These are phyloP conservation scores for Aphelocoma californica DNA, from an alignment of 2,797 vertebrate genomes.

Conservation along the genomic window DNA sequence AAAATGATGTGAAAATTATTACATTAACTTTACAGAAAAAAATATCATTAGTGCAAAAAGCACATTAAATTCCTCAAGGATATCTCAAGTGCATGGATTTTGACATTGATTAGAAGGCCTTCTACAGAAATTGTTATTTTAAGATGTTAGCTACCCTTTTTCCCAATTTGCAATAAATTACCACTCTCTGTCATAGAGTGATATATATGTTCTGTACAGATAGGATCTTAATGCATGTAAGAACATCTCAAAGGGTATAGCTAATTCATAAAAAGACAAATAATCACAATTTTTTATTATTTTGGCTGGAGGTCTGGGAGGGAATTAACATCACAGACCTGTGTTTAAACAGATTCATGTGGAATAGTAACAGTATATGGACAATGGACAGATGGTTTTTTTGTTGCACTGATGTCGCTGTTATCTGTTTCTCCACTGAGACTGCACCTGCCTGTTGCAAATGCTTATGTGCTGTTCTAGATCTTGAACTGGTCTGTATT, in stretches of 20 bases:
- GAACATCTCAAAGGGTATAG: neutral
- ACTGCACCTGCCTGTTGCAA: neutral
- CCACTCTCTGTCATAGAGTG: neutral
- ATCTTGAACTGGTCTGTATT: neutral
- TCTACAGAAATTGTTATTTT: slow-evolving; percentile 13
- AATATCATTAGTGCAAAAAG: slow-evolving; percentile 16
- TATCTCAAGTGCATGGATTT: slow-evolving; percentile 2
- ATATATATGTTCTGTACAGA: neutral
- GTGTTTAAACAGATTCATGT: neutral
- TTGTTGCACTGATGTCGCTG: neutral
- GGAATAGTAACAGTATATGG: neutral
- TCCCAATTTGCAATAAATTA: neutral
- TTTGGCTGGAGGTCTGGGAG: neutral
- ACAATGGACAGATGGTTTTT: neutral
- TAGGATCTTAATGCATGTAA: neutral
- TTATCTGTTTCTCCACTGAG: neutral
- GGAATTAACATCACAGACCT: neutral
- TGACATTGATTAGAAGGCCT: slow-evolving; percentile 1
- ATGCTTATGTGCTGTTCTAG: neutral
- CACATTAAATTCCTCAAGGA: slow-evolving; percentile 32
- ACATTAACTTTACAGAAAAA: slow-evolving; percentile 21
- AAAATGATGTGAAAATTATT: slow-evolving; percentile 30
- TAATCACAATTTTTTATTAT: neutral
- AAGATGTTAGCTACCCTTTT: neutral
- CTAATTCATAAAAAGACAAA: neutral